Conservation (phyloP, 2,113 vertebrate species). For the Prunella fulvescens region DNA sequence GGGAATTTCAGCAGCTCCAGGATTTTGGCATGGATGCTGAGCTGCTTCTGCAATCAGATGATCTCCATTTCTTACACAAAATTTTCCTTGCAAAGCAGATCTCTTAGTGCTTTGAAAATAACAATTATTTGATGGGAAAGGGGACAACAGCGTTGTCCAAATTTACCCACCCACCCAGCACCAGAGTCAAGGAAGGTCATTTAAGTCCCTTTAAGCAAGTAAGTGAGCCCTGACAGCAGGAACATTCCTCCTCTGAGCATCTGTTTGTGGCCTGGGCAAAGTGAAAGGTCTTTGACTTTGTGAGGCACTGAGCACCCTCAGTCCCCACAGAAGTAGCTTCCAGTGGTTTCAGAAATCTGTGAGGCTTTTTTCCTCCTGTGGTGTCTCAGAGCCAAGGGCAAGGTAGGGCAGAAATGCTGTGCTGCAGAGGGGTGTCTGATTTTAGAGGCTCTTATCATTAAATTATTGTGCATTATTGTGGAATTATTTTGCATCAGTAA, state of each 20-base stretch:
- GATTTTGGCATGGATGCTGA: background rate
- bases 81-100: background rate
- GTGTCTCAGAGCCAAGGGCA: background rate
- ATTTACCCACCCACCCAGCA: background rate
- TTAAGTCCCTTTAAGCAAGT: background rate
- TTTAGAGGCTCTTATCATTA: background rate
- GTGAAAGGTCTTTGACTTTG: background rate
- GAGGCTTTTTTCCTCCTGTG: background rate
- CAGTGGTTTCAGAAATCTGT: background rate
- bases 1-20: background rate
- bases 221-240: background rate
- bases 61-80: background rate
- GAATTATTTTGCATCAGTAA: background rate
- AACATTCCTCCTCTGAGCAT: background rate
- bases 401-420: background rate
- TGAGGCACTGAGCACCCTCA: background rate
- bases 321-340: background rate
- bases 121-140: background rate
- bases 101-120: background rate
- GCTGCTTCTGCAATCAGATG: background rate
- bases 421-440: background rate
- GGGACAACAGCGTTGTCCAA: background rate
- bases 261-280: background rate
- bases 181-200: background rate
- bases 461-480: background rate